These are phyloP conservation scores for Alligator sinensis DNA, from an alignment of 2,113 vertebrate genomes.

Conservation along the genomic window DNA sequence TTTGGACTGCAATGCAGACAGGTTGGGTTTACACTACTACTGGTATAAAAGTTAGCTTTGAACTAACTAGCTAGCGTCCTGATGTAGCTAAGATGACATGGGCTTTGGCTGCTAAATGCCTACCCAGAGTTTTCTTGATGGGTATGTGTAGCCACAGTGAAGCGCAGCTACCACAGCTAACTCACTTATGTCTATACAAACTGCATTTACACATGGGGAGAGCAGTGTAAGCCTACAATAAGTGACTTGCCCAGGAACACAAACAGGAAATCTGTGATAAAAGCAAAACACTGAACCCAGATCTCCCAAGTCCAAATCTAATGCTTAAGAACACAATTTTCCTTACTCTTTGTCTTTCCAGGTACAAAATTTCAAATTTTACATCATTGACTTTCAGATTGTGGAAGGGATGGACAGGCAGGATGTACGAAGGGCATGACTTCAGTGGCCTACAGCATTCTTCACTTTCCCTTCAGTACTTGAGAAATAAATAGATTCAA, in stretches of 20 bases:
- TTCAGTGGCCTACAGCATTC: neutral
- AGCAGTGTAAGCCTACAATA: neutral
- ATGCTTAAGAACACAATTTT: neutral
- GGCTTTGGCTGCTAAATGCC: neutral
- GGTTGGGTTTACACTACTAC: no score
- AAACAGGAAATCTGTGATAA: constrained; percentile 1
- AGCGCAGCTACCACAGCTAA: neutral
- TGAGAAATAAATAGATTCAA: neutral
- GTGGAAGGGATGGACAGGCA: neutral
- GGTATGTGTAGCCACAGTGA: neutral
- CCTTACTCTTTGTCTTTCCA: neutral
- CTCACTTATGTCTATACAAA: neutral
- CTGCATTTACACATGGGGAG: constrained; percentile 8
- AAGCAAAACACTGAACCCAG: neutral
- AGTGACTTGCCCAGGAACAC: neutral
- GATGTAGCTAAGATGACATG: neutral
- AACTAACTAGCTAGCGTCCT: neutral
- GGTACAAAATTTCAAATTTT: neutral
- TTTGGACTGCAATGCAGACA: no score
- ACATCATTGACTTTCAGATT: neutral
- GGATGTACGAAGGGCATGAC: neutral
- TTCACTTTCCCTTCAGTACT: neutral
- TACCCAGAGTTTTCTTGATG: neutral
- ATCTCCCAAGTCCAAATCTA: fast-evolving
- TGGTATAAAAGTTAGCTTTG: neutral